Evolutionary conservation across 2,888 invertebrate genomes (phyloP), one percentile per base, ranked within the genome.

Genomic region (Smittia aterrima): DNA sequence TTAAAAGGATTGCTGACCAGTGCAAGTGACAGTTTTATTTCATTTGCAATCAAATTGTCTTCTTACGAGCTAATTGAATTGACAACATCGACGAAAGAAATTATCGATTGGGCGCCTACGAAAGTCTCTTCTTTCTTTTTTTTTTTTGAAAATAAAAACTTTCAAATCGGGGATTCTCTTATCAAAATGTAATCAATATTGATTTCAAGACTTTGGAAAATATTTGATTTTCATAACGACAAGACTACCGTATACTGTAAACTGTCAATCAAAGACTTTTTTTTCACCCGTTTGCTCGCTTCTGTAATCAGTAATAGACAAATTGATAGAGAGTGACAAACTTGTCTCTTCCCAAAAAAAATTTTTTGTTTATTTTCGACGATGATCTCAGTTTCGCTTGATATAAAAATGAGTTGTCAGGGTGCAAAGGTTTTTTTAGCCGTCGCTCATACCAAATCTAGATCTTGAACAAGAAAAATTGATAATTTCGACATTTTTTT

Each of bases 111-210:
- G 58, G 58, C 58, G 58, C 58, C 58, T 6, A 47, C 11, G 47
- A 47, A n/a, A 47, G 47, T 6, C 32, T 32, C 32, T 9, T 3
- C 32, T n/a, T n/a, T n/a, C n/a, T n/a, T n/a, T n/a, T 4, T 38
- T 38, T 38, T 38, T 11, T 38, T 4, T 38, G 38, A 38, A 7
- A 38, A 11, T 38, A 7, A 4, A 53, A 53, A 53, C 53, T 16
- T 53, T 13, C 53, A 53, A 11, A 53, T 11, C 16, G 18, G 13
- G 13, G 18, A 70, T 62, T 72, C 62, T 24, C 20, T 72, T 72
- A 72, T 72, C 72, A 72, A 38, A 72, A 40, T 47, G 32, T 72
- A 72, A 72, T 72, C 72, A 72, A 72, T 72, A 71, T 32, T 27
- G 24, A 22, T 22, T 53, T 38, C 54, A 27, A 18, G 41, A 53